Evolutionary conservation across 2,888 invertebrate genomes (phyloP).

Genomic region (Emmelina monodactyla): DNA sequence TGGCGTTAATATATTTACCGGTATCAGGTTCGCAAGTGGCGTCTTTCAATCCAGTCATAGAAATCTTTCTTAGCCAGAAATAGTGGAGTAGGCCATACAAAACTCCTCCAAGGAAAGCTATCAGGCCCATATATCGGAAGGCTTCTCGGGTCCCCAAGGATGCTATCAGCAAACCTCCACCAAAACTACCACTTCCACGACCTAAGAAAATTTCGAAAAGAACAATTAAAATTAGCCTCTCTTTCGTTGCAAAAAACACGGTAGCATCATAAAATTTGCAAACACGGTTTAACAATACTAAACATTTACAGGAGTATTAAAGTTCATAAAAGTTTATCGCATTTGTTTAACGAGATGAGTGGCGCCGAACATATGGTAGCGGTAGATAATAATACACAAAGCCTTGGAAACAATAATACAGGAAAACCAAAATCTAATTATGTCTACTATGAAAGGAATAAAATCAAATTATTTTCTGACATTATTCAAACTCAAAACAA

Average conservation of each 20-base stretch:
- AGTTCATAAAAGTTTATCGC: too few relatives aligned
- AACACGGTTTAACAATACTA: too few relatives aligned
- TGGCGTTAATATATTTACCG: slow-evolving; percentile 23
- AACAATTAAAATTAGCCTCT: not conserved
- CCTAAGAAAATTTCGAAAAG: slow-evolving; percentile 51
- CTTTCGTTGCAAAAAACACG: not conserved
- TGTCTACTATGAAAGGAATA: not conserved
- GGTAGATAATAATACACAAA: too few relatives aligned
- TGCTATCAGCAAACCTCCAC: slow-evolving; percentile 79
- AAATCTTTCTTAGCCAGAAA: slow-evolving; percentile 74
- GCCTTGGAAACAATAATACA: too few relatives aligned
- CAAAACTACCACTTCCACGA: slow-evolving; percentile 82
- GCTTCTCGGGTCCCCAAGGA: slow-evolving; percentile 78
- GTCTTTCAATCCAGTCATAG: slow-evolving; percentile 43
- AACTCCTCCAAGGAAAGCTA: slow-evolving; percentile 75
- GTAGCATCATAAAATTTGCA: too few relatives aligned
- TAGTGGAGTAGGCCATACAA: slow-evolving; percentile 75
- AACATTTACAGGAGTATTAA: too few relatives aligned
- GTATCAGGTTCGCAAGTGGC: slow-evolving; percentile 48
- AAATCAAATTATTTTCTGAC: not conserved
- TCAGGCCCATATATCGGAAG: slow-evolving; percentile 80
- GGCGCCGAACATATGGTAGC: too few relatives aligned
- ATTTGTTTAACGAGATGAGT: too few relatives aligned
- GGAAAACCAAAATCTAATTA: too few relatives aligned
- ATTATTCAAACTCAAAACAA: not conserved